Evolutionary conservation across 1,140 invertebrate genomes (phyloP).

Genomic region (Proctacanthus coquilletti): DNA sequence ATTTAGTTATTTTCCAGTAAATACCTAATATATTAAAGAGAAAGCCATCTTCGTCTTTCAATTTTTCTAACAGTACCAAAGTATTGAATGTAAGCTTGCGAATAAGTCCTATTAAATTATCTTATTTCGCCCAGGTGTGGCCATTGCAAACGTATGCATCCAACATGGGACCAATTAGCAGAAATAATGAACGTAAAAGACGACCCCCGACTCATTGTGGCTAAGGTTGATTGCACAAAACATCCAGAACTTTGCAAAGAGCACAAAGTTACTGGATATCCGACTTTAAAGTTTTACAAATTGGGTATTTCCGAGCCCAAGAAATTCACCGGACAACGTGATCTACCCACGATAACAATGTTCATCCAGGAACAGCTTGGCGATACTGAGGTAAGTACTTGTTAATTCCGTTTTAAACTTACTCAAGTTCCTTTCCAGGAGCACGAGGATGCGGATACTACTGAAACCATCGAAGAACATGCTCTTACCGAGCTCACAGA

Average conservation of each 20-base stretch:
- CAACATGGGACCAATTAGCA: conserved; percentile 55
- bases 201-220: conserved; percentile 45
- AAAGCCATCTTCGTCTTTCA: background rate
- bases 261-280: conserved; percentile 51
- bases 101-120: background rate
- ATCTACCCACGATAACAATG: conserved; percentile 49
- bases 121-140: conserved; percentile 42
- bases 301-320: conserved; percentile 37
- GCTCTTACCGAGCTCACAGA: conserved; percentile 54
- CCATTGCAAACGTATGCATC: conserved; percentile 48
- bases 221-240: conserved; percentile 62
- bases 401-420: too few relatives aligned
- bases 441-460: background rate
- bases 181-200: conserved; percentile 47
- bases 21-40: background rate
- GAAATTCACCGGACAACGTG: conserved; percentile 51
- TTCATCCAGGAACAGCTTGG: conserved; percentile 58
- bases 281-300: conserved; percentile 58
- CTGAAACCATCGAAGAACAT: background rate
- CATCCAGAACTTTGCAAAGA: conserved; percentile 51
- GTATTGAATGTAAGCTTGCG: background rate
- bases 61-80: background rate
- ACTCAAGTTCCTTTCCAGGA: conserved; percentile 11
- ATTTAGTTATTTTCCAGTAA: background rate
- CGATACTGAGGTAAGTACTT: too few relatives aligned